phyloP scores from a whole-genome alignment of 1,140 invertebrate genomes.

The Trichoplusia ni region DNA sequence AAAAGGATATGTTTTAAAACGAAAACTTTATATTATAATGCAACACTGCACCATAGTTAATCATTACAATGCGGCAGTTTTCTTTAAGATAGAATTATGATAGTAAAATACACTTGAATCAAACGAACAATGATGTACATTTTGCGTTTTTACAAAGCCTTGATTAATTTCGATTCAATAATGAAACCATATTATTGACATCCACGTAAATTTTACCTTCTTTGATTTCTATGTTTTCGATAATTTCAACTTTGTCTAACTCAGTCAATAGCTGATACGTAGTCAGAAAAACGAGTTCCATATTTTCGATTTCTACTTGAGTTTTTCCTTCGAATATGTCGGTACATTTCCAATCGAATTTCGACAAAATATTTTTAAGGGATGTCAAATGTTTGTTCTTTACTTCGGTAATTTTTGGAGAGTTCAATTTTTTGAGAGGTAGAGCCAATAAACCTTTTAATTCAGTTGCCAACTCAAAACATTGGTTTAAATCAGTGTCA shows the following conservation, averaged over 20 bases:
- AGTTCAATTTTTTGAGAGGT: constrained; percentile 2
- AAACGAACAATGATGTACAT: not conserved
- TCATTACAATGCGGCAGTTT: too few species aligned
- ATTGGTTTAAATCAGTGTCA: constrained; percentile 28
- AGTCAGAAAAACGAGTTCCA: constrained; percentile 39
- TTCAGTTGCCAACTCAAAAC: constrained; percentile 30
- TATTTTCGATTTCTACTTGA: constrained; percentile 34
- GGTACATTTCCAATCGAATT: constrained; percentile 48
- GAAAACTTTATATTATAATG: too few species aligned
- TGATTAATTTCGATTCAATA: constrained; percentile 1
- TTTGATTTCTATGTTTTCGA: constrained; percentile 10
- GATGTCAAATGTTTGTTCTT: constrained; percentile 29
- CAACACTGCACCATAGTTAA: too few species aligned
- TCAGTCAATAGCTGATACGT: constrained; percentile 45
- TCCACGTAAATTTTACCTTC: constrained; percentile 28
- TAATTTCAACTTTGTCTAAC: constrained; percentile 15
- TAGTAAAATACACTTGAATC: not conserved
- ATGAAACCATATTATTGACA: constrained; percentile 27
- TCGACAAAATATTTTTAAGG: constrained; percentile 35
- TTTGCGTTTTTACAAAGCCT: constrained; percentile 18
- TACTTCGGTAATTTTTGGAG: constrained; percentile 1
- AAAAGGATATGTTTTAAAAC: constrained; percentile 28
- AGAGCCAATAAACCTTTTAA: constrained; percentile 29
- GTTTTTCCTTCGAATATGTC: constrained; percentile 34
- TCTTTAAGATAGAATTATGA: too few species aligned